Percentiles rank a stretch among this genome's conserved stretches.
Conservation (phyloP, 2,797 vertebrate species). For the Chiloscyllium punctatum region DNA sequence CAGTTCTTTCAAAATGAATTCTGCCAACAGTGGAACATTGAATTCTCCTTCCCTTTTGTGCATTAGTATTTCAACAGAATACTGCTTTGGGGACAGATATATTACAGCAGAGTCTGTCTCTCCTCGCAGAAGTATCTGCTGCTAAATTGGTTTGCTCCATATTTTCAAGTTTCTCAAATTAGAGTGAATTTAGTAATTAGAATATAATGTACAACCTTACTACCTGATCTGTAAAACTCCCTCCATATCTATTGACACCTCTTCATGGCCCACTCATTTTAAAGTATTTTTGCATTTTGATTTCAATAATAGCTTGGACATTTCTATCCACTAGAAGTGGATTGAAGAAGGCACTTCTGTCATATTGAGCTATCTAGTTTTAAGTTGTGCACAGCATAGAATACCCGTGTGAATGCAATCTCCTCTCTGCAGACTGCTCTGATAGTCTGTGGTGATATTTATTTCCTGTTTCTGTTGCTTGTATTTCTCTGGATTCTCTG, state of each 20-base stretch:
- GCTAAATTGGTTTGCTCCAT: background rate
- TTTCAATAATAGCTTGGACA: background rate
- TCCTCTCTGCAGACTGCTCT: background rate
- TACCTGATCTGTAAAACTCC: background rate
- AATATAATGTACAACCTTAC: background rate
- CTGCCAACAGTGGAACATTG: background rate
- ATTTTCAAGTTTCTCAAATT: background rate
- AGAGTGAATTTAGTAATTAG: background rate
- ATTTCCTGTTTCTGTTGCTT: background rate
- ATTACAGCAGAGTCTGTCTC: background rate
- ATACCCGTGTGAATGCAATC: background rate
- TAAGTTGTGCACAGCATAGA: background rate
- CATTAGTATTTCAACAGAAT: background rate
- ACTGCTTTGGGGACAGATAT: background rate
- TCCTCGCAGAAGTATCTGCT: background rate
- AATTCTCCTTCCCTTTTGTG: background rate
- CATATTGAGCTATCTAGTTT: background rate
- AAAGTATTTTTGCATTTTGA: background rate
- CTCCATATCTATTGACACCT: background rate
- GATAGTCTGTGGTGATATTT: background rate
- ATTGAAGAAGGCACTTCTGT: background rate
- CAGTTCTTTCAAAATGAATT: background rate
- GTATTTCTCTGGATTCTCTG: background rate
- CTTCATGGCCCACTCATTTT: background rate
- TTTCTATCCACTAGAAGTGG: background rate